These are phyloP conservation scores for Eucidaris tribuloides DNA, from an alignment of 35 echinoderm and acorn worm species.

Conservation along the genomic window DNA sequence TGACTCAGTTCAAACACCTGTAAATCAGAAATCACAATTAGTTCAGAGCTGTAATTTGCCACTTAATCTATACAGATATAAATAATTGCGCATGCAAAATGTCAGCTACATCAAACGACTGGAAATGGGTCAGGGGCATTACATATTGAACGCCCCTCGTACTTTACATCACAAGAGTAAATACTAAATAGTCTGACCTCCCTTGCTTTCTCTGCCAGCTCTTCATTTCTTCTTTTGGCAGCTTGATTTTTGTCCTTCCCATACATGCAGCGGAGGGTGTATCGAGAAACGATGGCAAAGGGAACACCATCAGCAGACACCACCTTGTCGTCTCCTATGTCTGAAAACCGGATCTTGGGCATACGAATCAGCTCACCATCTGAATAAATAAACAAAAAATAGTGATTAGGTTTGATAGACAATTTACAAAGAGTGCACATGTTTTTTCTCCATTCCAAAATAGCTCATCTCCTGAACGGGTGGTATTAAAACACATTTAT, in stretches of 20 bases:
- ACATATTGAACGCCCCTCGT: too few species aligned
- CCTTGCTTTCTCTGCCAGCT: neutral
- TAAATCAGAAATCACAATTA: too few species aligned
- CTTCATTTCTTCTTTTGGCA: constrained; percentile 1
- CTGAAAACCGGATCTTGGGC: neutral
- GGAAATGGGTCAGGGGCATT: too few species aligned
- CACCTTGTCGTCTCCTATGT: neutral
- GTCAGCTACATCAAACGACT: too few species aligned
- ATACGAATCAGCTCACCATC: neutral
- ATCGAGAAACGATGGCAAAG: constrained; percentile 8
- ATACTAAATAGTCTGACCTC: constrained; percentile 2
- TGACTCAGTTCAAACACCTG: too few species aligned
- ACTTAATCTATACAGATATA: too few species aligned
- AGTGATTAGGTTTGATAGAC: neutral
- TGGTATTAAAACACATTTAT: neutral
- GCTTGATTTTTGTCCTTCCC: constrained; percentile 4
- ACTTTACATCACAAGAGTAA: neutral
- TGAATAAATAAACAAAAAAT: neutral
- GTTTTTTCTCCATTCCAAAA: neutral
- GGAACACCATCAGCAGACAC: neutral
- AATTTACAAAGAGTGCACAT: neutral
- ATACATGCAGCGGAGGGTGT: neutral
- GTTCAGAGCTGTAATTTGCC: too few species aligned
- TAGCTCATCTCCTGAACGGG: too few species aligned
- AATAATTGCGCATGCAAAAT: too few species aligned